Conservation (phyloP, 1,140 invertebrate genomes). For the Heliothis virescens region DNA sequence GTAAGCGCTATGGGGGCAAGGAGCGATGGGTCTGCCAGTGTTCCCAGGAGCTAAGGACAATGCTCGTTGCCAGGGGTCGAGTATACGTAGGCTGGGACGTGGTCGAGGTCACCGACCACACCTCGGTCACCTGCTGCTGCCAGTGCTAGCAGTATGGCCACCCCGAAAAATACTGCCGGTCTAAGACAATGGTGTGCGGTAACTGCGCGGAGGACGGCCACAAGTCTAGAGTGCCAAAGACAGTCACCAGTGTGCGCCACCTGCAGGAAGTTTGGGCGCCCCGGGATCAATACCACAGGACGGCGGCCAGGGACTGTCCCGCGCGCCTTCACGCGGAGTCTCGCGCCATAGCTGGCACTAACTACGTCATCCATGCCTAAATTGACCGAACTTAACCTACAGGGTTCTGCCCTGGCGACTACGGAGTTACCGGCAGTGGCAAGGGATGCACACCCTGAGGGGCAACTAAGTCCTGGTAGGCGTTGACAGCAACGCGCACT, state of each 20-base stretch:
- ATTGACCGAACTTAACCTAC: constrained; percentile 51
- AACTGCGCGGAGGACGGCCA: constrained; percentile 51
- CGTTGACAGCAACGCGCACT: constrained; percentile 58
- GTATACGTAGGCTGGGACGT: constrained; percentile 50
- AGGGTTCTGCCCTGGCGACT: constrained; percentile 38
- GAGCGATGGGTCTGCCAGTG: too few relatives aligned
- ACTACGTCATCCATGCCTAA: background rate
- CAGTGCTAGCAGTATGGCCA: constrained; percentile 55
- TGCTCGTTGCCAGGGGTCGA: background rate
- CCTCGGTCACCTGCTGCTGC: constrained; percentile 51
- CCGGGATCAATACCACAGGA: background rate
- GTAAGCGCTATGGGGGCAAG: too few relatives aligned
- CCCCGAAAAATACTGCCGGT: constrained; percentile 49
- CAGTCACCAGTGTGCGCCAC: constrained; percentile 10
- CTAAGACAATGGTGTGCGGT: constrained; percentile 15
- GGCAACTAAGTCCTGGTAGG: constrained; percentile 29
- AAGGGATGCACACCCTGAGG: constrained; percentile 6
- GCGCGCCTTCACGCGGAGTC: constrained; percentile 43
- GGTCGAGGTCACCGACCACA: constrained; percentile 37
- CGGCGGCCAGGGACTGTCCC: constrained; percentile 18
- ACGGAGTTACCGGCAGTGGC: constrained; percentile 48
- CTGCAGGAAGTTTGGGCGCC: constrained; percentile 38
- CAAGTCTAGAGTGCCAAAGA: constrained; percentile 7
- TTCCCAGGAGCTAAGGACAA: background rate
- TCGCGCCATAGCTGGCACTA: background rate